A percentile compares a stretch with the other conserved stretches of the same genome.
These are phyloP conservation scores for Tyria jacobaeae DNA, from an alignment of 2,888 invertebrate species.

Conservation along the genomic window DNA sequence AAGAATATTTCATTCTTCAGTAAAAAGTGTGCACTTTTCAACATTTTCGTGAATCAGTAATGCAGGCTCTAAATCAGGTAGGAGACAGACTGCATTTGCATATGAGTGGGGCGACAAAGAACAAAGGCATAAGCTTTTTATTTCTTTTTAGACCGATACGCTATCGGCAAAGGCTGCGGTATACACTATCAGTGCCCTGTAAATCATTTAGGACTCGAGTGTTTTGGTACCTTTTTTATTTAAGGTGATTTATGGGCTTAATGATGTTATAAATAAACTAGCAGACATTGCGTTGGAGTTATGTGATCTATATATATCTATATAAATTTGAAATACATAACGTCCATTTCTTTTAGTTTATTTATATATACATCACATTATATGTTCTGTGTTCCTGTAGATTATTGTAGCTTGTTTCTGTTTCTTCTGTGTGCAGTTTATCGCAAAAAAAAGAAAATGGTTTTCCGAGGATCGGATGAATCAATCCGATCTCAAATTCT, in stretches of 20 bases:
- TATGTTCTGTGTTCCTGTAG: neutral
- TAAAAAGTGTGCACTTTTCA: slow-evolving; percentile 63
- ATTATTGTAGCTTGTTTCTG: too few species aligned
- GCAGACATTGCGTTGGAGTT: neutral
- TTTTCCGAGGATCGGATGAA: too few species aligned
- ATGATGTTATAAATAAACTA: slow-evolving; percentile 41
- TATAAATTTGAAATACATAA: neutral
- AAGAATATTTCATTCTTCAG: slow-evolving; percentile 43
- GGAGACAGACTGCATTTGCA: slow-evolving; percentile 75
- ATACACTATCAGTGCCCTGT: slow-evolving; percentile 69
- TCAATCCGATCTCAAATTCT: too few species aligned
- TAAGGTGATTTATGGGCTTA: slow-evolving; percentile 45
- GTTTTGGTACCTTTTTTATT: slow-evolving; percentile 48
- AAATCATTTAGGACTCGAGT: slow-evolving; percentile 67
- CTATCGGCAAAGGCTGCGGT: slow-evolving; percentile 72
- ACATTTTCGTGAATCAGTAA: slow-evolving; percentile 73
- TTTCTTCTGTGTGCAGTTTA: too few species aligned
- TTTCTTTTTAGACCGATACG: slow-evolving; percentile 67
- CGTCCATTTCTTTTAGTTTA: neutral
- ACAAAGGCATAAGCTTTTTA: slow-evolving; percentile 70
- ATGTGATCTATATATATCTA: neutral
- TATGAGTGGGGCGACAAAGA: slow-evolving; percentile 83
- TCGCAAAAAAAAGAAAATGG: too few species aligned
- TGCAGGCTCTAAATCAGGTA: slow-evolving; percentile 77
- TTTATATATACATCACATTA: neutral